These are phyloP conservation scores for Lethocerus indicus DNA, from an alignment of 1,140 invertebrate genomes.

Conservation along the genomic window DNA sequence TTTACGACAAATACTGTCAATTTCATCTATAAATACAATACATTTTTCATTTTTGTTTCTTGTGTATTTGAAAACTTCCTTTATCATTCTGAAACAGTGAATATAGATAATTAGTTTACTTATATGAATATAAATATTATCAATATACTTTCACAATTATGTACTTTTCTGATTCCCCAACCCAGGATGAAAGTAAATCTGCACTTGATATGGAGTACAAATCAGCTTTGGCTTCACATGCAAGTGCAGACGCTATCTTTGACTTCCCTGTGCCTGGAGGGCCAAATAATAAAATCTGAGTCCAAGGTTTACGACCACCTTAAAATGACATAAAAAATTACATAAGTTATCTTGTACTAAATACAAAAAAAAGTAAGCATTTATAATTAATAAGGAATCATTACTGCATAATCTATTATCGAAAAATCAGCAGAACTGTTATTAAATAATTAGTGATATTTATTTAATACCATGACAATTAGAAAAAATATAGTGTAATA, in stretches of 20 bases:
- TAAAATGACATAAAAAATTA: conserved; percentile 6
- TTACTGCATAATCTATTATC: too few relatives aligned
- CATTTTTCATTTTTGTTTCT: conserved; percentile 22
- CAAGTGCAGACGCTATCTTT: conserved; percentile 35
- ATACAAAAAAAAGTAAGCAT: too few relatives aligned
- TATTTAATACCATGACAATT: too few relatives aligned
- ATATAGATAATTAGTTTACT: not conserved
- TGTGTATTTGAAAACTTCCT: conserved; percentile 28
- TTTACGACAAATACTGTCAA: conserved; percentile 36
- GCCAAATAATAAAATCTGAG: conserved; percentile 46
- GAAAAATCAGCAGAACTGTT: too few relatives aligned
- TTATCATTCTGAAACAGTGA: conserved; percentile 24
- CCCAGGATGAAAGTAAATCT: conserved; percentile 33
- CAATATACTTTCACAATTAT: conserved; percentile 3
- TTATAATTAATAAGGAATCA: too few relatives aligned
- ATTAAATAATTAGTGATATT: too few relatives aligned
- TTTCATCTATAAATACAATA: conserved; percentile 40
- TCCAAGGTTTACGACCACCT: conserved; percentile 20
- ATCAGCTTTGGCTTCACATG: conserved; percentile 29
- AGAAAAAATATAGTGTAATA: not conserved
- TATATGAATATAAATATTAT: too few relatives aligned
- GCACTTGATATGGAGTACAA: conserved; percentile 34
- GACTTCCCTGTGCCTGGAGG: conserved; percentile 58
- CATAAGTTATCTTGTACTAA: too few relatives aligned
- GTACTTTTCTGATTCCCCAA: conserved; percentile 41